Percentiles rank a stretch among this genome's conserved stretches.
phyloP scores from a whole-genome alignment of 1,140 invertebrate species.

The Ceratosolen fusciceps region DNA sequence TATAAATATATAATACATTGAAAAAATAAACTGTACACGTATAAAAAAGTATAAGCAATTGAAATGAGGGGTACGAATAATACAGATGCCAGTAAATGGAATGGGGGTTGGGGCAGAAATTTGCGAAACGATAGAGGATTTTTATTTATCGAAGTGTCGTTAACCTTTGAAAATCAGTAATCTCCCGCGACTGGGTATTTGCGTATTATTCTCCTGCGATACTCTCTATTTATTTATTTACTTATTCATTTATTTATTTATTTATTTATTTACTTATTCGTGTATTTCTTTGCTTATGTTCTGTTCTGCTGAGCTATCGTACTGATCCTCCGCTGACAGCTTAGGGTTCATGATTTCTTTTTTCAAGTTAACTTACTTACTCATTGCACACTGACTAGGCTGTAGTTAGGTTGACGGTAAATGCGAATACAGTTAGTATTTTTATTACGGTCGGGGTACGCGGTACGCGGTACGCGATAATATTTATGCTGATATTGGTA shows the following conservation, averaged over 20 bases:
- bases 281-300: neutral
- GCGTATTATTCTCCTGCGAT: too few species aligned
- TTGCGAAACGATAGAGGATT: constrained; percentile 21
- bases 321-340: neutral
- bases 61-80: constrained; percentile 6
- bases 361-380: constrained; percentile 22
- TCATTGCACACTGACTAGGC: constrained; percentile 41
- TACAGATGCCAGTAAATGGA: neutral
- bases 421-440: constrained; percentile 47
- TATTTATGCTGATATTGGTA: constrained; percentile 50
- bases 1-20: constrained; percentile 19
- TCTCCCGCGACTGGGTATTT: too few species aligned
- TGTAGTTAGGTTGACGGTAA: constrained; percentile 45
- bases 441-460: constrained; percentile 33
- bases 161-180: neutral
- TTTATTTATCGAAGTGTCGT: constrained; percentile 23
- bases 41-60: constrained; percentile 2
- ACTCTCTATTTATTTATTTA: too few species aligned
- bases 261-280: too few species aligned
- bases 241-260: too few species aligned
- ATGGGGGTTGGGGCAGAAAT: neutral
- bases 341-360: constrained; percentile 11
- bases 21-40: constrained; percentile 38
- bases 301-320: neutral
- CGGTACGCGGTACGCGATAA: constrained; percentile 33